phyloP scores from a whole-genome alignment of 2,888 invertebrate genomes.

The Vanessa cardui region DNA sequence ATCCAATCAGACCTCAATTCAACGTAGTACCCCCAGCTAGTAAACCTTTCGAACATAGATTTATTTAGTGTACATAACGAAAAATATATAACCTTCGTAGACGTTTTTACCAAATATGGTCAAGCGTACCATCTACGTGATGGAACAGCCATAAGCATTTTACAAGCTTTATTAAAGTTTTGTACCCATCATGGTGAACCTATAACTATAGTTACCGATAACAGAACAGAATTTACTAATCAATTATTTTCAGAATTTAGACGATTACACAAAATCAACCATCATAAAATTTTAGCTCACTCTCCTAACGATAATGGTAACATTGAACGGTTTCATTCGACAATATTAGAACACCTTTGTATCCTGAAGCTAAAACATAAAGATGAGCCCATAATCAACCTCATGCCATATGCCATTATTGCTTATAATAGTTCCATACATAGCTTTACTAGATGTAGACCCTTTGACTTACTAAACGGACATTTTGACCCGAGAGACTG shows the following conservation, averaged over 20 bases:
- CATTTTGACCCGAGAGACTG: conserved; percentile 46
- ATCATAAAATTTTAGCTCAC: conserved; percentile 34
- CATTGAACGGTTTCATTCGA: background rate
- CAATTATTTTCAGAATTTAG: conserved; percentile 37
- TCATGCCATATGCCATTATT: conserved; percentile 29
- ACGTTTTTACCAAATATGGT: conserved; percentile 34
- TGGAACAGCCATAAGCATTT: conserved; percentile 32
- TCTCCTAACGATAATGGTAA: conserved; percentile 39
- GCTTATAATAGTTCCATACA: conserved; percentile 38
- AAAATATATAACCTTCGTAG: conserved; percentile 30
- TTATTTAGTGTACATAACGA: background rate
- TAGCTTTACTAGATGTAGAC: conserved; percentile 45
- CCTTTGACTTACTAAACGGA: conserved; percentile 42
- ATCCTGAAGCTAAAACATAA: conserved; percentile 29
- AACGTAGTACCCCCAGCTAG: conserved; percentile 29
- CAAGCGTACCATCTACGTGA: conserved; percentile 35
- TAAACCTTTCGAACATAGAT: conserved; percentile 8
- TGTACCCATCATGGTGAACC: background rate
- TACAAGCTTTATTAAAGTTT: conserved; percentile 19
- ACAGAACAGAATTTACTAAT: conserved; percentile 7
- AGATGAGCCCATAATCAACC: conserved; percentile 22
- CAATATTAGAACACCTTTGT: conserved; percentile 30
- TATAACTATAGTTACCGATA: conserved; percentile 3
- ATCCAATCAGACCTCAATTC: too few species aligned
- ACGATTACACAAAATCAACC: conserved; percentile 35